Evolutionary conservation across 1,140 invertebrate genomes (phyloP), one percentile per base, ranked within the genome.

Genomic region (Aphidius ervi): DNA sequence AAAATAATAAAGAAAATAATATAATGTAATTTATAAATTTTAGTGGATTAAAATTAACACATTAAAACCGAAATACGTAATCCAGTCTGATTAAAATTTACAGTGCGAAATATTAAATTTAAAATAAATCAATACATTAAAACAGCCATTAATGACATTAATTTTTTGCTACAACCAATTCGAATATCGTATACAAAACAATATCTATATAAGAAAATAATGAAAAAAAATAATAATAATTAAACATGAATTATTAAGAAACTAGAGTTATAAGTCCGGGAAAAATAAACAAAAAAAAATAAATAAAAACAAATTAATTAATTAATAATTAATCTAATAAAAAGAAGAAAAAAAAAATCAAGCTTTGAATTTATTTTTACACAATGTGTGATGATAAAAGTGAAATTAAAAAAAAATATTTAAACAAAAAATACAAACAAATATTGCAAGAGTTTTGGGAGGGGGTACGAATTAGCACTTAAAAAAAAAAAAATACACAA

Each of bases 311-410:
- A 31, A 31, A 31, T 31, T 31, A 31, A 69, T 65, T 64, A 63
- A 67, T 58, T 52, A 69, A 68, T 62, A 68, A 72, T 70, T 72
- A 69, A 71, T 16, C 16, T 16, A 16, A 69, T 62, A 72, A 66
- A 72, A 68, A 63, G 50, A 69, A 70, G 67, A 70, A 65, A 66
- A 69, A 70, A 68, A 70, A 65, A 66, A 77, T 74, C 69, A 54
- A 70, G 74, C 74, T 79, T 78, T 72, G 72, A 74, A 78, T 78
- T 79, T 79, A 79, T 78, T 79, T 79, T 79, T 78, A 78, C 77
- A 79, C 71, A 65, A 79, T 69, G 67, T 69, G 68, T 59, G 67
- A 68, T 54, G 60, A 62, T 57, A 46, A 62, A 57, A 48, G 57
- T 52, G 31, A 40, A 9, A 54, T 47, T 20, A 16, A 49, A 58